Percentiles rank a stretch among this genome's conserved stretches.
Evolutionary conservation across 2,888 invertebrate genomes (phyloP).

Genomic region (Lasioglossum marginatum): DNA sequence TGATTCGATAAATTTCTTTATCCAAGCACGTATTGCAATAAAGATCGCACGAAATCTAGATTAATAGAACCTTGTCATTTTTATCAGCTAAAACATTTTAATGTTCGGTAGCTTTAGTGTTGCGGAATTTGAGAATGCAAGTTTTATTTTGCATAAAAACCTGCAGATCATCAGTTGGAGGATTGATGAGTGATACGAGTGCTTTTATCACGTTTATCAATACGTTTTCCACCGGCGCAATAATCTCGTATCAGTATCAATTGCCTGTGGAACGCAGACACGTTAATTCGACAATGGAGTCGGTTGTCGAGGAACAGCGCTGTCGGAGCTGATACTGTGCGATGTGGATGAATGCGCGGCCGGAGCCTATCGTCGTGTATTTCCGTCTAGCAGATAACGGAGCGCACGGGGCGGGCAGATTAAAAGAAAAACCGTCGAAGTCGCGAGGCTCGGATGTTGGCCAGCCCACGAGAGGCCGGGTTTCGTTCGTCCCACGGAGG

Average conservation of each 20-base stretch:
- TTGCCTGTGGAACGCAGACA: conserved; percentile 21
- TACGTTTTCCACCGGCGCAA: background rate
- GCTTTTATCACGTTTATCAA: background rate
- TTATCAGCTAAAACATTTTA: too few species aligned
- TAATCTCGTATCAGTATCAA: conserved; percentile 9
- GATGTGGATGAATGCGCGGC: background rate
- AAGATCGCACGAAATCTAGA: too few species aligned
- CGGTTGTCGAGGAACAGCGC: background rate
- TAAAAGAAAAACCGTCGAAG: conserved; percentile 32
- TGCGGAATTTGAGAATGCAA: too few species aligned
- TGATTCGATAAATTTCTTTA: too few species aligned
- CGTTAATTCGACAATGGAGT: conserved; percentile 6
- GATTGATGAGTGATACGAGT: background rate
- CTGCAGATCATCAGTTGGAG: background rate
- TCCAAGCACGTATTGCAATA: too few species aligned
- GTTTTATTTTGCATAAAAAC: background rate
- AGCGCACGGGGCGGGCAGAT: conserved; percentile 10
- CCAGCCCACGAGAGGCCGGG: conserved; percentile 8
- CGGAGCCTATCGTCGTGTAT: conserved; percentile 45
- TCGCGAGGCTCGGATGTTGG: conserved; percentile 12
- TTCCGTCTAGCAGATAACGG: conserved; percentile 57
- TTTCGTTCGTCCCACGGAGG: conserved; percentile 30
- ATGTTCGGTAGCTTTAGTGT: too few species aligned
- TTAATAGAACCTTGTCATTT: too few species aligned
- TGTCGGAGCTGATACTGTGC: conserved; percentile 12